A percentile compares a stretch with the other conserved stretches of the same genome.
Evolutionary conservation across 2,113 vertebrate genomes (phyloP).

Genomic region (Athene noctua): DNA sequence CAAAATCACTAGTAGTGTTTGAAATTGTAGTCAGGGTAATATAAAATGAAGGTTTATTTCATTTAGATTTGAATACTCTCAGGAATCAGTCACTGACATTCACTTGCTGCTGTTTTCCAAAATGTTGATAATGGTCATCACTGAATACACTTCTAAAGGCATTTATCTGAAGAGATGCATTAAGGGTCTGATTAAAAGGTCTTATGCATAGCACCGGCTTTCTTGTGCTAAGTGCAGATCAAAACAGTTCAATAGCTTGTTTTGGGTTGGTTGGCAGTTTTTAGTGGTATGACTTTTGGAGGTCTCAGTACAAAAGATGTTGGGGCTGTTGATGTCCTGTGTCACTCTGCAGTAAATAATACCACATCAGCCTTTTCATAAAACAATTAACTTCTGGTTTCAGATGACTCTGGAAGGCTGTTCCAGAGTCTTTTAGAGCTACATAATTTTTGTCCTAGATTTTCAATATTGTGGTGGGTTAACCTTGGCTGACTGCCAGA

Average conservation of each 20-base stretch:
- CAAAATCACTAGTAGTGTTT: not conserved
- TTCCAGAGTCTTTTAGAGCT: not conserved
- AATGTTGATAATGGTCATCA: accelerated
- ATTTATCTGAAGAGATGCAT: not conserved
- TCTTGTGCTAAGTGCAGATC: not conserved
- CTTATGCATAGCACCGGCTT: not conserved
- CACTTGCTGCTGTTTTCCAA: not conserved
- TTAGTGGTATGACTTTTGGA: not conserved
- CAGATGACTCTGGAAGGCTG: not conserved
- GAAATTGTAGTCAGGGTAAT: not conserved
- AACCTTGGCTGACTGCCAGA: not conserved
- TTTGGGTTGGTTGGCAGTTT: not conserved
- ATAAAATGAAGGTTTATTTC: not conserved
- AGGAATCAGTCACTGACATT: not conserved
- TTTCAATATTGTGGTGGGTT: not conserved
- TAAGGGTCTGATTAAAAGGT: not conserved
- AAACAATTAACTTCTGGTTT: not conserved
- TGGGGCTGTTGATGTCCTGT: not conserved
- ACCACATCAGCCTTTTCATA: not conserved
- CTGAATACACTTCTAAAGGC: not conserved
- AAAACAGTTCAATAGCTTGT: not conserved
- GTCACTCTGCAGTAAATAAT: not conserved
- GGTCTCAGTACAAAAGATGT: not conserved
- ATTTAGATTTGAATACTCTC: not conserved
- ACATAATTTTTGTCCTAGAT: not conserved